Base-by-base conservation (phyloP, 2,888 invertebrate species). In the Calliopum simillimum region DNA sequence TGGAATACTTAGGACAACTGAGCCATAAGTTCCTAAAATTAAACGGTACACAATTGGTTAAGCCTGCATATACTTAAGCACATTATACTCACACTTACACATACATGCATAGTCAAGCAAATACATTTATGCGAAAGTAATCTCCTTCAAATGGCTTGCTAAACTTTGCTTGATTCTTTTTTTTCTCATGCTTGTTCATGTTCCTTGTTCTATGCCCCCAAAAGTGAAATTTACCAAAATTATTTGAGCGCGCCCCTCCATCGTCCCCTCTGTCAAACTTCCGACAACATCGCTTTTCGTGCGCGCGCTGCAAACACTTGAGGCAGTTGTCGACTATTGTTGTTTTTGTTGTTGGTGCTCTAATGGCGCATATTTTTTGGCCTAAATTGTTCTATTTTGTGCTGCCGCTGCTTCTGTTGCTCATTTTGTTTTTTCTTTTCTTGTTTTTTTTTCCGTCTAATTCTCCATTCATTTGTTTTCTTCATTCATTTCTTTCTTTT, bases 321-420 rank as follows among this genome's bases (percentile, higher is more conserved):
- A 51, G 21, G 51, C 13, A 33, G 33, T 33, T 8, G 33, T 33
- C 33, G 5, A 6, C 33, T 8, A 33, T 33, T 33, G 33, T 8
- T 33, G 33, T 8, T 33, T 5, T 33, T 33, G 33, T 33, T 33
- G 33, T 33, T 33, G 1, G n/a, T 51, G 19, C 51, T 51, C 4
- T 19, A 51, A 51, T 51, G 51, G 51, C 51, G 19, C 19, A 51
- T 51, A 21, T 51, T 51, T n/a, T 51, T 51, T 51, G 51, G 19
- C 51, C 51, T 51, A 19, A 51, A 51, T 51, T 51, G 21, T 51
- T 51, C 51, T 51, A 51, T 19, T 19, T 19, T 19, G 19, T 19
- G 21, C 49, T 49, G 19, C 33, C 33, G 33, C 33, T 33, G 33
- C 33, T 33, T 33, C 33, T 33, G 33, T 33, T 33, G 33, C 8